Evolutionary conservation across 2,113 vertebrate species (phyloP), one percentile per base, ranked within the genome.

Genomic region (Sitta europaea): DNA sequence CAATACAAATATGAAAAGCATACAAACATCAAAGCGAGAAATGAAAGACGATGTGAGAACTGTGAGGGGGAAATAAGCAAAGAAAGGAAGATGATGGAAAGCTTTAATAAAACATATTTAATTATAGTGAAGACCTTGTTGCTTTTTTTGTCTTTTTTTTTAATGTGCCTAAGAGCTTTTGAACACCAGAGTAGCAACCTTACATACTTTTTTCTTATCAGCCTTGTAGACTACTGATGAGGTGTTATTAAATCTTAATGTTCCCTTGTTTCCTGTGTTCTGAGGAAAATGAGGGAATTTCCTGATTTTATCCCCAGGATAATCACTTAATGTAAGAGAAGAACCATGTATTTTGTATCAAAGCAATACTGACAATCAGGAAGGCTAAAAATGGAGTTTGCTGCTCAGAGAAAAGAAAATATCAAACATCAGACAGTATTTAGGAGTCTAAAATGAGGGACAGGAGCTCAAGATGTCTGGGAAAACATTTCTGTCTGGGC

Each of bases 161-260:
- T 27, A 47, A 61, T 75, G 82, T 95, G 75, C 53, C 47, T 82
- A 73, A 97, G 57, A 95, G 85, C 91, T 91, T 88, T 87, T 96
- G 78, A 92, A 92, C 78, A 81, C 71, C 2, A 2, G 72, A 96
- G 71, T 47, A 85, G 67, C 66, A 80, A 75, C 68, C 84, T 86
- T 93, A 68, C 48, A 79, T 81, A 74, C 61, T 70, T 89, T 63
- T 63, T 88, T 71, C 75, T 91, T 76, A 94, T 80, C 72, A 90
- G 79, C 29, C 47, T 86, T 87, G 72, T 88, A 94, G 94, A 74
- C 75, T 94, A 14, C 62, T 96, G 96, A 94, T 94, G 91, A 93
- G 71, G 77, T 94, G 92, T 88, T 95, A 94, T 96, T 97, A 97
- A 97, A 97, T 94, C 94, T 95, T 96, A 95, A 96, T 96, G 96